A percentile compares a stretch with the other conserved stretches of the same genome.
Conservation (phyloP, 64 coral and sea anemone genomes). For the Porites lutea region DNA sequence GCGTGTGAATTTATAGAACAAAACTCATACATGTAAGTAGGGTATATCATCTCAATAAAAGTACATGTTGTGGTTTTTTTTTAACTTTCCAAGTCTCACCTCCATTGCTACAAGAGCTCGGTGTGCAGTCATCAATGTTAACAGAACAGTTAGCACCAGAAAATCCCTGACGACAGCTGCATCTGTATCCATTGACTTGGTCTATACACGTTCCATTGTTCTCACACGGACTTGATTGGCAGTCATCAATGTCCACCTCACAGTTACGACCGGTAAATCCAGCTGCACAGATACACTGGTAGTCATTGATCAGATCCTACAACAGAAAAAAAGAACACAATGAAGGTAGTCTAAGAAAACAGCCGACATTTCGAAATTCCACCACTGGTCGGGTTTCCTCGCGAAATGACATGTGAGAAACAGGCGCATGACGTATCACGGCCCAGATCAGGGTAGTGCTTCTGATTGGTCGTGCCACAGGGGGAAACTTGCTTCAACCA, state of each 20-base stretch:
- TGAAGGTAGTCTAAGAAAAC: background rate
- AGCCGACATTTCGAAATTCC: too few relatives aligned
- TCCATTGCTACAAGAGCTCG: slow-evolving; percentile 78
- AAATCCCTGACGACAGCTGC: slow-evolving; percentile 83
- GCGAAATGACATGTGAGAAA: too few relatives aligned
- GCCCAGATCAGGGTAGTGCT: too few relatives aligned
- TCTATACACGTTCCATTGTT: slow-evolving; percentile 92
- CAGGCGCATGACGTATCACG: too few relatives aligned
- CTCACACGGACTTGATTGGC: slow-evolving; percentile 67
- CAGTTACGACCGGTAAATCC: slow-evolving; percentile 90
- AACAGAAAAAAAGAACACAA: background rate
- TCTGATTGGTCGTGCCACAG: too few relatives aligned
- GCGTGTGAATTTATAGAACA: too few relatives aligned
- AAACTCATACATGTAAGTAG: too few relatives aligned
- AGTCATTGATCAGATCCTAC: slow-evolving; percentile 79
- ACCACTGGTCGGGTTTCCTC: too few relatives aligned
- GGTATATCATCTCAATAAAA: too few relatives aligned
- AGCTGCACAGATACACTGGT: slow-evolving; percentile 66
- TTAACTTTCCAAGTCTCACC: slow-evolving; percentile 25
- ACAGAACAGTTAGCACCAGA: slow-evolving; percentile 67
- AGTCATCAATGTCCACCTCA: slow-evolving; percentile 92
- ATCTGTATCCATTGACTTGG: slow-evolving; percentile 77
- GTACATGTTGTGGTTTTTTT: background rate
- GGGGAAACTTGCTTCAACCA: too few relatives aligned
- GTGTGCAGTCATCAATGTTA: slow-evolving; percentile 83